Evolutionary conservation across 2,888 invertebrate species (phyloP).

Genomic region (Clepsis dumicolana): DNA sequence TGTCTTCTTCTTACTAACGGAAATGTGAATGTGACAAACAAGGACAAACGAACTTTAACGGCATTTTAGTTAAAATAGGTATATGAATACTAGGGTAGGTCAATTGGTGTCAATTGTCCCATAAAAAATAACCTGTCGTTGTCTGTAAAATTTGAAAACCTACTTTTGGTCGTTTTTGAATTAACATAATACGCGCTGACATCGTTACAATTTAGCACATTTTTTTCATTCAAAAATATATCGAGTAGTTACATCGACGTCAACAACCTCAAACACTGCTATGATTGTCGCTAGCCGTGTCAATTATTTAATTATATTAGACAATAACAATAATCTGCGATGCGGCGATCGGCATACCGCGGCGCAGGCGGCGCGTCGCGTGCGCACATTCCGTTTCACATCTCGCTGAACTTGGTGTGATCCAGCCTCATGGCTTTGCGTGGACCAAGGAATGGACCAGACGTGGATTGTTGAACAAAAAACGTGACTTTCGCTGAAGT

Average conservation of each 20-base stretch:
- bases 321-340: slow-evolving; percentile 47
- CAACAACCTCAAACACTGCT: not conserved
- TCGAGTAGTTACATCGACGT: not conserved
- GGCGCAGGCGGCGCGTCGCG: slow-evolving; percentile 72
- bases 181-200: too few relatives aligned
- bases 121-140: too few relatives aligned
- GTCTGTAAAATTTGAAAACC: too few relatives aligned
- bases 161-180: too few relatives aligned
- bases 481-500: not conserved
- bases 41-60: too few relatives aligned
- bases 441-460: slow-evolving; percentile 25
- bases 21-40: too few relatives aligned
- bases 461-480: slow-evolving; percentile 9
- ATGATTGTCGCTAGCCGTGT: slow-evolving; percentile 24
- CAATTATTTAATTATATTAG: slow-evolving; percentile 43
- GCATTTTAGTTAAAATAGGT: too few relatives aligned
- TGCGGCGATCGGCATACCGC: slow-evolving; percentile 67
- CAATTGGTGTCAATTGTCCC: too few relatives aligned
- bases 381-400: slow-evolving; percentile 82
- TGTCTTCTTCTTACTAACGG: too few relatives aligned
- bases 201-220: too few relatives aligned
- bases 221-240: too few relatives aligned
- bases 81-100: too few relatives aligned
- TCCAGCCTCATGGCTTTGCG: slow-evolving; percentile 28
- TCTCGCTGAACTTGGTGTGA: slow-evolving; percentile 52